A percentile compares a stretch with the other conserved stretches of the same genome.
These are phyloP conservation scores for Eupsilia transversa DNA, from an alignment of 2,888 invertebrate genomes.

Conservation along the genomic window DNA sequence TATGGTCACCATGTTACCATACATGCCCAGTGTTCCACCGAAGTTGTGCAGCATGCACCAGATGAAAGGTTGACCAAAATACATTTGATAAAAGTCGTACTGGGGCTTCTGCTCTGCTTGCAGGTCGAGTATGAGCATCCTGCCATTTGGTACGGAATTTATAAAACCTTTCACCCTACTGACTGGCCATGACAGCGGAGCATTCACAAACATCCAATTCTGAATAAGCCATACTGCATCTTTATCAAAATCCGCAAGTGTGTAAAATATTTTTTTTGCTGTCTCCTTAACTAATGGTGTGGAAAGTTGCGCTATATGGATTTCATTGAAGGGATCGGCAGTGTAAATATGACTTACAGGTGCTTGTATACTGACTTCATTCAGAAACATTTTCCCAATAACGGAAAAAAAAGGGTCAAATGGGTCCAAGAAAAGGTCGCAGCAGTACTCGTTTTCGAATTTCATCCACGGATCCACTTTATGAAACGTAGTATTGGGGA, in stretches of 20 bases:
- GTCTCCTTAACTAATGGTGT: constrained; percentile 91
- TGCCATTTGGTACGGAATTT: constrained; percentile 95
- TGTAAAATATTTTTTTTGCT: constrained; percentile 92
- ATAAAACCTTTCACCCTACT: constrained; percentile 92
- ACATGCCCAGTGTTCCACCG: constrained; percentile 98
- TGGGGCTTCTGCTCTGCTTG: constrained; percentile 96
- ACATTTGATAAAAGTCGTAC: constrained; percentile 87
- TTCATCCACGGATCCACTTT: constrained; percentile 93
- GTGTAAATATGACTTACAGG: constrained; percentile 94
- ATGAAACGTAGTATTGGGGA: constrained; percentile 93
- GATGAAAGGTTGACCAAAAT: constrained; percentile 98
- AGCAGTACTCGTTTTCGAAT: constrained; percentile 94
- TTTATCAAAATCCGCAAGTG: constrained; percentile 93
- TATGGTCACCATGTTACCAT: constrained; percentile 95
- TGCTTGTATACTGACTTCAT: constrained; percentile 89
- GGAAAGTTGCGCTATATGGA: constrained; percentile 91
- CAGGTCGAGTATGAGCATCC: constrained; percentile 96
- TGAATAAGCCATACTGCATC: constrained; percentile 96
- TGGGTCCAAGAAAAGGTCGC: constrained; percentile 95
- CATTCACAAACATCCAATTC: constrained; percentile 95
- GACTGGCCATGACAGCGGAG: constrained; percentile 92
- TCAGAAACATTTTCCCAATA: constrained; percentile 93
- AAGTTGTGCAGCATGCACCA: constrained; percentile 99
- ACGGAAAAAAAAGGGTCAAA: constrained; percentile 93
- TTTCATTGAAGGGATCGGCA: constrained; percentile 98